Percentiles rank a stretch among this genome's conserved stretches.
Conservation (phyloP, 2,113 vertebrate genomes). For the Xerus inauris region DNA sequence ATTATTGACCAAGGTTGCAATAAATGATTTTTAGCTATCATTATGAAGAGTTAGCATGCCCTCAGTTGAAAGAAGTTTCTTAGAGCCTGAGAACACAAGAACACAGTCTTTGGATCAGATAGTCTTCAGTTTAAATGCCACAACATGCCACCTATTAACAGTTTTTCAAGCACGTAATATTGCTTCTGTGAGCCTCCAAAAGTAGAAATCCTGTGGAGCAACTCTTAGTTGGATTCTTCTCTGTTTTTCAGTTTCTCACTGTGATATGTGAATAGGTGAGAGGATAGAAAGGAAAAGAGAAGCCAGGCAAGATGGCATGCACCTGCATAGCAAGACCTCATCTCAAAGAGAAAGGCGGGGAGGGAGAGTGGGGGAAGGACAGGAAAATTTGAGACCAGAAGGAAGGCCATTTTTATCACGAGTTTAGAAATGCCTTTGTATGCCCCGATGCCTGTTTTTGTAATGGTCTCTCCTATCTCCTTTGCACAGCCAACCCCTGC, state of each 20-base stretch:
- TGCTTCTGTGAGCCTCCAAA: not conserved
- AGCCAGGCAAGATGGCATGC: not conserved
- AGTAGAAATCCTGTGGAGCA: not conserved
- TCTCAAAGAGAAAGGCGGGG: too few species aligned
- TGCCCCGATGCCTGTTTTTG: not conserved
- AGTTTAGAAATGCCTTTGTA: not conserved
- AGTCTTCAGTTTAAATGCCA: not conserved
- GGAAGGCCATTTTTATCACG: not conserved
- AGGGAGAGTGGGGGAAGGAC: too few species aligned
- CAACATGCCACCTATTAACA: not conserved
- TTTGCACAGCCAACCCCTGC: not conserved
- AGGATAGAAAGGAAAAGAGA: slow-evolving; percentile 9
- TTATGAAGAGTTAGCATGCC: not conserved
- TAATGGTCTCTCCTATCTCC: not conserved
- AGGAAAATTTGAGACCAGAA: not conserved
- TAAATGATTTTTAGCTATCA: not conserved
- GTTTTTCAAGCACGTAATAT: not conserved
- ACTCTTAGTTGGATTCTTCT: not conserved
- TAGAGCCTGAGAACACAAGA: not conserved
- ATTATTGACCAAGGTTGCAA: not conserved
- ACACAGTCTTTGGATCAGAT: not conserved
- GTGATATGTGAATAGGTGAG: not conserved
- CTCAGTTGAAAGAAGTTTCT: not conserved
- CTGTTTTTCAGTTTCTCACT: not conserved
- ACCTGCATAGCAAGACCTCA: not conserved